Evolutionary conservation across 2,113 vertebrate genomes (phyloP), one percentile per base, ranked within the genome.

Genomic region (pig (Sus scrofa)): DNA sequence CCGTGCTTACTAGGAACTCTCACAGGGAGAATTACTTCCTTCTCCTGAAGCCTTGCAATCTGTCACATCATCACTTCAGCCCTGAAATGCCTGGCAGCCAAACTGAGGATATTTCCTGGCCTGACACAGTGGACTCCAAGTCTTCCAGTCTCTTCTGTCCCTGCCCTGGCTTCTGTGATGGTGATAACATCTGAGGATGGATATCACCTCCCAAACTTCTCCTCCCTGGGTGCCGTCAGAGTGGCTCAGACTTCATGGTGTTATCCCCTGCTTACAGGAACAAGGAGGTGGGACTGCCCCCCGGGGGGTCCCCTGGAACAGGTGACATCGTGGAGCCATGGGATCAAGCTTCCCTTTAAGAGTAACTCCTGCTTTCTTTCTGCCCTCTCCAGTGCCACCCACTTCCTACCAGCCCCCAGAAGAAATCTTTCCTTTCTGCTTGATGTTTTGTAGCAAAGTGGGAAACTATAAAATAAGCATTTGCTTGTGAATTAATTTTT

Each of bases 401-500:
- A 10, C 96, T 93, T 96, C 91, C 93, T 88, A 52, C 65, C 92
- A 75, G 65, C 86, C 92, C 70, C 90, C 85, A 94, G 85, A 86
- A 85, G 91, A 92, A 86, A 22, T 58, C 91, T 56, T 91, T 20
- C 34, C 73, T 96, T 95, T 96, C 68, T 58, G 18, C 75, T 96
- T 68, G 32, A 84, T 91, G 96, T 89, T 8, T 74, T 73, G 37
- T 84, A 77, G 87, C 93, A 63, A 63, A 96, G 96, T 95, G 89
- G 95, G 92, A 92, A 94, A 93, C 97, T 97, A 95, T 92, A 75
- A 92, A 88, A 54, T 54, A 94, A 52, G 89, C 70, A 27, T 60
- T 95, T 0, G 14, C 95, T 97, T 89, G 73, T 98, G 95, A 96
- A 20, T 26, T 96, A 96, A 97, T 97, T 89, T 96, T 67, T 97